Conservation (phyloP, 2,797 vertebrate species). For the Alcedo atthis region DNA sequence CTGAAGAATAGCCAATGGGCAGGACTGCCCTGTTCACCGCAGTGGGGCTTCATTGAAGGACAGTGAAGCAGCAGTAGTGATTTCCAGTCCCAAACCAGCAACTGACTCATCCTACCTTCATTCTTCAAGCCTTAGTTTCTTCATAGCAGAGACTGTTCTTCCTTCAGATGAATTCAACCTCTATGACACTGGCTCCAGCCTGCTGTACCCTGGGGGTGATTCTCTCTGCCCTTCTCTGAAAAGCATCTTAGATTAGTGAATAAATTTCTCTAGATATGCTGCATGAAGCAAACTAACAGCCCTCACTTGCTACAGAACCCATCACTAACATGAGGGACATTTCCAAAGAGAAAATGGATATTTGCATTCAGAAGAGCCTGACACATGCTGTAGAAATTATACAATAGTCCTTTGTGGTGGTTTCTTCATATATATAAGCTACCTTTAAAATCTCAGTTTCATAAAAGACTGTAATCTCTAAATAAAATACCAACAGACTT, state of each 20-base stretch:
- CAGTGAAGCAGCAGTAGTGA: background rate
- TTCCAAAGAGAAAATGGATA: background rate
- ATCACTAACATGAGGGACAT: background rate
- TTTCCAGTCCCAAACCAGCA: background rate
- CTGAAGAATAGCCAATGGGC: background rate
- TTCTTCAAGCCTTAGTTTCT: background rate
- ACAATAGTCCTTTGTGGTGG: background rate
- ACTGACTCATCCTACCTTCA: background rate
- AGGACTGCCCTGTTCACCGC: background rate
- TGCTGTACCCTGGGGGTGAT: background rate
- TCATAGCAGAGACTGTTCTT: background rate
- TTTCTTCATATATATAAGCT: background rate
- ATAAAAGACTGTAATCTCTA: constrained; percentile 18
- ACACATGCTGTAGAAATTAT: background rate
- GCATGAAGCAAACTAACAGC: background rate
- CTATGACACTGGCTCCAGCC: background rate
- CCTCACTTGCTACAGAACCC: background rate
- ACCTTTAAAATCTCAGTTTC: constrained; percentile 1
- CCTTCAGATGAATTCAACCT: background rate
- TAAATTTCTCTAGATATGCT: background rate
- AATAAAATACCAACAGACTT: constrained; percentile 10
- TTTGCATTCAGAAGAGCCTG: background rate
- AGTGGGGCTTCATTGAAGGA: background rate
- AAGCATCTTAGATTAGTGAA: background rate
- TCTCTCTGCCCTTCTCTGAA: background rate